Base-by-base conservation (phyloP, 2,113 vertebrate species). In the Python bivittatus region DNA sequence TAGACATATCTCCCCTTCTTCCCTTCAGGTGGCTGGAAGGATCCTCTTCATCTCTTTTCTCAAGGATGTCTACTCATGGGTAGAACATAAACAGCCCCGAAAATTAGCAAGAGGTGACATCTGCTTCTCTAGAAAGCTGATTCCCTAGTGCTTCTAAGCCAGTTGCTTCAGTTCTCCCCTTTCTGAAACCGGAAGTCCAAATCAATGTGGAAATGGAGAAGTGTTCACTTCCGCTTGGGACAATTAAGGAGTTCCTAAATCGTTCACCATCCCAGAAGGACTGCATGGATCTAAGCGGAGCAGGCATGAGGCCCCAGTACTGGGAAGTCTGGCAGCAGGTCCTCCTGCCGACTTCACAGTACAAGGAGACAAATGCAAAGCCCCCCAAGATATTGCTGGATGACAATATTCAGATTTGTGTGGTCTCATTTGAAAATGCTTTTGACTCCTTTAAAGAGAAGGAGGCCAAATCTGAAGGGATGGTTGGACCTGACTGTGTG, bases 271-370 rank as follows among this genome's bases (percentile, higher is more conserved):
- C 57, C 25, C 48, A n/a, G 48, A 89, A 89, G 15, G 91, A 92
- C 79, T 6, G 44, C 1, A 44, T 89, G 48, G 64, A 64, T 84
- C 22, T 0, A 44, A 89, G 9, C 11, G 15, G 52, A 85, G 27
- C 15, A 6, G 22, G 6, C 0, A 12, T 89, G 88, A 85, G 2
- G 57, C 91, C 91, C 48, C 91, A 89, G 15, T 92, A 23, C 64
- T 92, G 91, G 91, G 91, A 92, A n/a, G 91, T 92, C 23, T 52
- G 48, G 4, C 91, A 92, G 42, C 91, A 92, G 48, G 57, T 89
- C 7, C 7, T 92, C n/a, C 88, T 92, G 1, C 91, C 91, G 8
- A 92, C 79, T 20, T 57, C 91, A 15, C 13, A 64, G 25, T 23
- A 89, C 2, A 58, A 84, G 58, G 48, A 54, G n/a, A 11, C 57